Evolutionary conservation across 1,140 invertebrate genomes (phyloP), one percentile per base, ranked within the genome.

Genomic region (Zaprionus davidi): DNA sequence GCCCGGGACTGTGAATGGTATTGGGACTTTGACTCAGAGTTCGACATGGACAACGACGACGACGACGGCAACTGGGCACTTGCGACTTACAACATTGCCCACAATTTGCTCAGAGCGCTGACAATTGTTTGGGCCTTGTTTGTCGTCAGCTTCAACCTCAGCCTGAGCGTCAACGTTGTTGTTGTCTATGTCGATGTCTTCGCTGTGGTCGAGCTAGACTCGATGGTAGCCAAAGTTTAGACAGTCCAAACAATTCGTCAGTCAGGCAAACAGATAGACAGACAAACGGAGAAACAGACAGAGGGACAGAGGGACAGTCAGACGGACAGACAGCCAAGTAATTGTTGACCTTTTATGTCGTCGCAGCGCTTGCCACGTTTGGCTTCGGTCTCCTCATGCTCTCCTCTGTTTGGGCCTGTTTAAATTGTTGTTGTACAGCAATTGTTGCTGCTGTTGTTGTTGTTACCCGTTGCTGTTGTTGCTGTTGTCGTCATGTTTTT

Each of bases 321-420:
- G 76, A 70, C 81, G 36, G 70, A 71, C 70, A 67, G 76, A 76
- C 64, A 67, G 70, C 51, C 84, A 88, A 88, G 85, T 90, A 90
- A 90, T 90, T 90, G 85, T 90, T 90, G 85, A 90, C 85, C 85
- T 90, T 90, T 90, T 90, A 90, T 86, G 85, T 90, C 81, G 76
- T 78, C 69, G 74, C 75, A 79, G 69, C 76, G 58, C 57, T 75
- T 71, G 66, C 77, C 81, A 88, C 74, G 85, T 88, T 88, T 81
- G 74, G 77, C 62, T 82, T 78, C 64, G 71, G 73, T 71, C 82
- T 73, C 67, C 41, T 44, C 41, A 17, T 63, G 12, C 53, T 58
- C 70, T 57, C 56, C 49, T 73, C 56, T 68, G 28, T 46, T 62
- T 66, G 70, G 71, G 62, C 67, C 78, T 75, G 66, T 75, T 80